Evolutionary conservation across 2,888 invertebrate genomes (phyloP).

Genomic region (Hyles lineata): DNA sequence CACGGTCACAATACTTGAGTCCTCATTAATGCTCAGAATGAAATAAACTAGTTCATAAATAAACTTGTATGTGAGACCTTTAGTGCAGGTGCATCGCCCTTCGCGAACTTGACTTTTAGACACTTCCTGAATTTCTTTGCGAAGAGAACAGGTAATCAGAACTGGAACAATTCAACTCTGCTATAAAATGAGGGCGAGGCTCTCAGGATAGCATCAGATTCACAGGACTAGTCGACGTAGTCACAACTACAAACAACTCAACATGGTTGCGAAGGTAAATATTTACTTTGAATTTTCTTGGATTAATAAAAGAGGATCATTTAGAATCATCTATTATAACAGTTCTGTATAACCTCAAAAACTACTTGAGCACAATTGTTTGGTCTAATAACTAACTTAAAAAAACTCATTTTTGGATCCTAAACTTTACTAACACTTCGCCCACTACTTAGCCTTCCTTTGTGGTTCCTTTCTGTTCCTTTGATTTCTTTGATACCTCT

Average conservation of each 20-base stretch:
- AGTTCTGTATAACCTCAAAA: no score
- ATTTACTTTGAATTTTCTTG: not conserved
- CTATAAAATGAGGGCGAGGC: constrained; percentile 63
- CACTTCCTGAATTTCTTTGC: constrained; percentile 75
- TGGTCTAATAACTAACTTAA: no score
- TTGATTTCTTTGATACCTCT: no score
- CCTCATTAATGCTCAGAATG: constrained; percentile 12
- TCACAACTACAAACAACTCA: constrained; percentile 60
- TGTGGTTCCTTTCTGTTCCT: no score
- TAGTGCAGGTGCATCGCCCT: constrained; percentile 63
- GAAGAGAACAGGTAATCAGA: constrained; percentile 59
- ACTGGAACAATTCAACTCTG: constrained; percentile 59
- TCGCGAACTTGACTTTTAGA: constrained; percentile 76
- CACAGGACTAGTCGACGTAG: constrained; percentile 63
- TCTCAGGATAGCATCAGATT: constrained; percentile 60
- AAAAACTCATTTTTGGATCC: no score
- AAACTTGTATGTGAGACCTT: constrained; percentile 46
- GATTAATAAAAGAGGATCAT: no score
- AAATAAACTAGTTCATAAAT: constrained; percentile 44
- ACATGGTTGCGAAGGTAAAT: constrained; percentile 78
- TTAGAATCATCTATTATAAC: no score
- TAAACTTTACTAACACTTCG: no score
- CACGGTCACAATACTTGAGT: not conserved
- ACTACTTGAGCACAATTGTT: no score
- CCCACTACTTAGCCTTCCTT: no score